Conservation (phyloP, 2,113 vertebrate species). For the Sander lucioperca region DNA sequence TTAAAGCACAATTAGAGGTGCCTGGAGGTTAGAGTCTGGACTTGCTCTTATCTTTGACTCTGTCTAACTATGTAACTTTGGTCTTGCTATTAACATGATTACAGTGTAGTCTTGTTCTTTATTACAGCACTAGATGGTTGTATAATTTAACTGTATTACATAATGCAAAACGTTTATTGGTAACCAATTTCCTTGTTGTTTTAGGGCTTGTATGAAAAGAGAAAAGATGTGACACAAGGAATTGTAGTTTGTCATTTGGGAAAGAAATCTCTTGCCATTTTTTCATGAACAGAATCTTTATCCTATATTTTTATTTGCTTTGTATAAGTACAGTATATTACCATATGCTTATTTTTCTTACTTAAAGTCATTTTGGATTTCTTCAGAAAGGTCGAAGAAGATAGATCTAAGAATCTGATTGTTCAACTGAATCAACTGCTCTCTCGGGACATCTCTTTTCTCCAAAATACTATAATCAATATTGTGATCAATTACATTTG, state of each 20-base stretch:
- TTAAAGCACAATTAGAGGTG: neutral
- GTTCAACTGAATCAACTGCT: constrained; percentile 54
- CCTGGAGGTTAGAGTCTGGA: neutral
- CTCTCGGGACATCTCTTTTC: constrained; percentile 69
- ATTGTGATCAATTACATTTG: constrained; percentile 79
- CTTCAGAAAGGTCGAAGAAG: constrained; percentile 72
- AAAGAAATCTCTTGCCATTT: neutral
- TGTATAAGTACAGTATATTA: neutral
- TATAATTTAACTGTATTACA: constrained; percentile 11
- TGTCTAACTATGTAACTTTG: neutral
- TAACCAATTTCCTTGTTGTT: constrained; percentile 25
- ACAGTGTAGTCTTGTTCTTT: neutral
- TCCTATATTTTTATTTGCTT: neutral
- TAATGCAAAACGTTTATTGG: constrained; percentile 38
- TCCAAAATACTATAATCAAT: constrained; percentile 81
- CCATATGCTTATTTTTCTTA: constrained; percentile 26
- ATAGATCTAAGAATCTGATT: constrained; percentile 68
- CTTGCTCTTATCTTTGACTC: neutral
- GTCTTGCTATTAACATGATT: neutral
- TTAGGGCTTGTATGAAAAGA: constrained; percentile 45
- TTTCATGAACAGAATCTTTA: neutral
- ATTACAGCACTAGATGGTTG: neutral
- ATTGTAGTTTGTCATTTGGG: neutral
- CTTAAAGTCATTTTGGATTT: constrained; percentile 33
- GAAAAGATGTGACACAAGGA: neutral